These are phyloP conservation scores for Labeo catla DNA, from an alignment of 2,113 vertebrate genomes.

Conservation along the genomic window DNA sequence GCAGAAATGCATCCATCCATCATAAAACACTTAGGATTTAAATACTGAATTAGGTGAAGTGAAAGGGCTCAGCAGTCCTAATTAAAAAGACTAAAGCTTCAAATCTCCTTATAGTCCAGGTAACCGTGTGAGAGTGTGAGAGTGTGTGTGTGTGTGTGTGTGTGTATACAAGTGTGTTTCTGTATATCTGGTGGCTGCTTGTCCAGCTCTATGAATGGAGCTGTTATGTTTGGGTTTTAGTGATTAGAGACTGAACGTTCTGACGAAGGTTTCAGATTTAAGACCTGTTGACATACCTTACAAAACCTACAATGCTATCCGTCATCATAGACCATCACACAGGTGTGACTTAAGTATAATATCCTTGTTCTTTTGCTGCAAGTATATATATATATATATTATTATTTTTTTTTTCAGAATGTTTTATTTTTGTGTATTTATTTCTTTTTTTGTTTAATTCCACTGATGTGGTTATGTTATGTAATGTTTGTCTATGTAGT, in stretches of 20 bases:
- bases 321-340: background rate
- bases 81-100: conserved; percentile 14
- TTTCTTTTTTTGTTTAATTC: background rate
- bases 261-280: conserved; percentile 7
- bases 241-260: background rate
- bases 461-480: conserved; percentile 12
- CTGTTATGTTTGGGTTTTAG: conserved; percentile 33
- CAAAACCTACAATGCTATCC: background rate
- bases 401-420: too few species aligned
- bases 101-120: conserved; percentile 17
- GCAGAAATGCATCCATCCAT: background rate
- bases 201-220: background rate
- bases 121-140: background rate
- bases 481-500: background rate
- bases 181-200: background rate
- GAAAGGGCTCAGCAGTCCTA: background rate
- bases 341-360: background rate
- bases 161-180: background rate
- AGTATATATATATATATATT: background rate
- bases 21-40: background rate
- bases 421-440: background rate
- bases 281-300: background rate
- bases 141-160: conserved; percentile 23
- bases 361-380: background rate
- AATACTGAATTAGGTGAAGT: background rate